Evolutionary conservation across 2,797 vertebrate genomes (phyloP), one percentile per base, ranked within the genome.

Genomic region (Malacoctenus gilli): DNA sequence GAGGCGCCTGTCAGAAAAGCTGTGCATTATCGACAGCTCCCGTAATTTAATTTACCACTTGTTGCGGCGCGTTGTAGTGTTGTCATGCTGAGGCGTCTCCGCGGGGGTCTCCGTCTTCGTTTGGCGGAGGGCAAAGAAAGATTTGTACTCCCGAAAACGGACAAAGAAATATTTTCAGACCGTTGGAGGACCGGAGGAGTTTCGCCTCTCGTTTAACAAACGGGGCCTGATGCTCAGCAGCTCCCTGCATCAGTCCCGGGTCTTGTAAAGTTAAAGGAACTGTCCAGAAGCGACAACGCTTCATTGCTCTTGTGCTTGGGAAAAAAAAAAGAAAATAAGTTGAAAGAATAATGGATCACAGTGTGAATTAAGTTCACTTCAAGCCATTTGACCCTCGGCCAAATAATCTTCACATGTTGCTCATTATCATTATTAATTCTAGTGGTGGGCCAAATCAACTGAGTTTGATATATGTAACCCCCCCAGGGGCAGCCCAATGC

Each of bases 21-120:
- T 59, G 50, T 52, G 47, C 70, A 57, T 83, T 86, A 85, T 85
- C 56, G 61, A 70, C 75, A 72, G 75, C 58, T 68, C 56, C 47
- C 4, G 30, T 84, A 65, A 82, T 89, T 86, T 84, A 81, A 87
- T 90, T 87, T 82, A 57, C 63, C 68, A 82, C 66, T 82, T 79
- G 79, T 85, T 84, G 84, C 62, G 39, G 35, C 36, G 13, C 64
- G 42, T 40, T 66, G 40, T 54, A 23, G 69, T 46, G 71, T 62
- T 72, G 72, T 85, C 84, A 59, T 43, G 69, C 49, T 68, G 73
- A 67, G 70, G 54, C 21, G 37, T 62, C 78, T 63, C 67, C 50
- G 18, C 41, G 28, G 73, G 78, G 63, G 46, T 49, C 16, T 8
- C 3, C 6, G 22, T 37, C 42, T 66, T 53, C 49, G 43, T 68